Percentiles rank a stretch among this genome's conserved stretches.
Evolutionary conservation across 2,113 vertebrate species (phyloP).

Genomic region (Dascyllus trimaculatus): DNA sequence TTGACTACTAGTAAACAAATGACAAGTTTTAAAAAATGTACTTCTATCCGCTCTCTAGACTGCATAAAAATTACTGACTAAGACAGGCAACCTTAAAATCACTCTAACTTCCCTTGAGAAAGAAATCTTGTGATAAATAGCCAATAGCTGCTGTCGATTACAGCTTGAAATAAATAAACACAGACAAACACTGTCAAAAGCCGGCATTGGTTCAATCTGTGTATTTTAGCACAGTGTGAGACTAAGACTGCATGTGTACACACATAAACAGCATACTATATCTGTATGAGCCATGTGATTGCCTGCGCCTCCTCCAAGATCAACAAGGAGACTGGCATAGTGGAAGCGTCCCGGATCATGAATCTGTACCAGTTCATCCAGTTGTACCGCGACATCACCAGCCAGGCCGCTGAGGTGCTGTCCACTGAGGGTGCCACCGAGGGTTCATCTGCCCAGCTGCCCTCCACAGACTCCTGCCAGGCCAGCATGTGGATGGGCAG

Average conservation of each 20-base stretch:
- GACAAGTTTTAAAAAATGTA: too few species aligned
- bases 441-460: slow-evolving; percentile 83
- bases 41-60: background rate
- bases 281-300: background rate
- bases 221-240: background rate
- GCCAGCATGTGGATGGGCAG: slow-evolving; percentile 99
- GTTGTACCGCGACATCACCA: slow-evolving; percentile 95
- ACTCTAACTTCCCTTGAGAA: too few species aligned
- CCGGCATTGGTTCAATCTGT: too few species aligned
- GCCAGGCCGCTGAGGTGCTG: slow-evolving; percentile 91
- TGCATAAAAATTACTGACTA: background rate
- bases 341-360: slow-evolving; percentile 97
- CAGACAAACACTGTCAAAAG: too few species aligned
- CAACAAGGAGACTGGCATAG: slow-evolving; percentile 92
- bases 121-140: too few species aligned
- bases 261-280: background rate
- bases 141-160: background rate
- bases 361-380: slow-evolving; percentile 99
- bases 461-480: slow-evolving; percentile 90
- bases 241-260: background rate
- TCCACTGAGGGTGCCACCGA: slow-evolving; percentile 82
- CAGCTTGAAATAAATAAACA: background rate
- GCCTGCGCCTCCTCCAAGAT: slow-evolving; percentile 83
- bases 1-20: too few species aligned
- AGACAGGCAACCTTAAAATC: too few species aligned